These are phyloP conservation scores for Saimiri boliviensis DNA, from an alignment of 2,113 vertebrate genomes.

Conservation along the genomic window DNA sequence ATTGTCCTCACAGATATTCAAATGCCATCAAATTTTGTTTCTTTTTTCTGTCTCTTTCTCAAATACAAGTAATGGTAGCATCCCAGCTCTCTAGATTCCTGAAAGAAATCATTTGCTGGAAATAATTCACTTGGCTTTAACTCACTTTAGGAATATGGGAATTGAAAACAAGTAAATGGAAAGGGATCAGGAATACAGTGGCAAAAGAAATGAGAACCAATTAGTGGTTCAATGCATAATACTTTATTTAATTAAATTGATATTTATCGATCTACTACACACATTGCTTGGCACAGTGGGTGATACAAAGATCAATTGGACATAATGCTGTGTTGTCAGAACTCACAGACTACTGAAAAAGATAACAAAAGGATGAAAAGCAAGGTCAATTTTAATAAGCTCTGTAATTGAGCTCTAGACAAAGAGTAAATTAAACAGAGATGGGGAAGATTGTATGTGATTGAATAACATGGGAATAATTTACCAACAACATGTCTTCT, in stretches of 20 bases:
- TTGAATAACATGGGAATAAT: background rate
- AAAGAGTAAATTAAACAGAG: background rate
- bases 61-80: background rate
- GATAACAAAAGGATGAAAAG: background rate
- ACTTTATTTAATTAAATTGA: constrained; percentile 30
- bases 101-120: constrained; percentile 21
- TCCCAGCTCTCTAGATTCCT: background rate
- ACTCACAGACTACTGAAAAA: background rate
- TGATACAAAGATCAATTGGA: background rate
- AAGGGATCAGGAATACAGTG: background rate
- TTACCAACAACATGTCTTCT: background rate
- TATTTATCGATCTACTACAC: constrained; percentile 21
- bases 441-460: background rate
- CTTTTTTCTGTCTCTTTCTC: background rate
- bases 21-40: background rate
- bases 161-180: background rate
- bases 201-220: background rate
- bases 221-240: background rate
- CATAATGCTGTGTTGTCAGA: background rate
- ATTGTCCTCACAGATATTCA: constrained; percentile 18
- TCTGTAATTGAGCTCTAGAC: background rate
- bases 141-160: background rate
- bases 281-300: background rate
- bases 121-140: background rate
- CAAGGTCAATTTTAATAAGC: background rate